These are phyloP conservation scores for Acleris cristana DNA, from an alignment of 2,888 invertebrate genomes.

Conservation along the genomic window DNA sequence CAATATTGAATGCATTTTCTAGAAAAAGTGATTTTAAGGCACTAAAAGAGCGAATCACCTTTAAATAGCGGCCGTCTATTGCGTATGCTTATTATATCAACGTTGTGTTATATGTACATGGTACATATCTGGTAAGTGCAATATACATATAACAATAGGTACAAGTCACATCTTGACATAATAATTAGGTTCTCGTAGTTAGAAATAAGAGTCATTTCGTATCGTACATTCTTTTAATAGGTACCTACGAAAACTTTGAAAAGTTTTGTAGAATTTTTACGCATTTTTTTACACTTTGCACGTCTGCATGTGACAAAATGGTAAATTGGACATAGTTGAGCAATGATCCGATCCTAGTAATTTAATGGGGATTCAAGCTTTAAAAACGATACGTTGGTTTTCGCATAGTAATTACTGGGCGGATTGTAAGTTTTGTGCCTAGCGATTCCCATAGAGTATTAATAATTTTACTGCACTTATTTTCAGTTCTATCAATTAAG, in stretches of 20 bases:
- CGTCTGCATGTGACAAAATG: constrained; percentile 9
- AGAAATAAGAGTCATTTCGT: constrained; percentile 44
- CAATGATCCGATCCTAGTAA: neutral
- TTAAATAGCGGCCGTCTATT: neutral
- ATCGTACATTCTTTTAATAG: constrained; percentile 45
- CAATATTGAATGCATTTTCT: neutral
- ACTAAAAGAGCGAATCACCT: neutral
- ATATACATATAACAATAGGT: constrained; percentile 52
- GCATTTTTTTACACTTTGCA: constrained; percentile 21
- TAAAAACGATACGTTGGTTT: neutral
- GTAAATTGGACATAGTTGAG: constrained; percentile 3
- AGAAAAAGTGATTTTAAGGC: neutral
- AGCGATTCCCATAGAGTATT: neutral
- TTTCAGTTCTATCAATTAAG: constrained; percentile 26
- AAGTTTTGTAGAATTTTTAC: constrained; percentile 29
- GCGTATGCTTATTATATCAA: constrained; percentile 39
- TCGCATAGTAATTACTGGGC: neutral
- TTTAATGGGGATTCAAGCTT: neutral
- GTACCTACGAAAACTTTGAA: constrained; percentile 49
- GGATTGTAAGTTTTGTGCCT: neutral
- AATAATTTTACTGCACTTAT: constrained; percentile 30
- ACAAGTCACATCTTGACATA: constrained; percentile 68
- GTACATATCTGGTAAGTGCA: constrained; percentile 56
- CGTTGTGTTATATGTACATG: constrained; percentile 52
- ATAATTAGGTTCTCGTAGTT: constrained; percentile 47